Conservation (phyloP, 2,888 invertebrate genomes). For the Harpagoxenus sublaevis region DNA sequence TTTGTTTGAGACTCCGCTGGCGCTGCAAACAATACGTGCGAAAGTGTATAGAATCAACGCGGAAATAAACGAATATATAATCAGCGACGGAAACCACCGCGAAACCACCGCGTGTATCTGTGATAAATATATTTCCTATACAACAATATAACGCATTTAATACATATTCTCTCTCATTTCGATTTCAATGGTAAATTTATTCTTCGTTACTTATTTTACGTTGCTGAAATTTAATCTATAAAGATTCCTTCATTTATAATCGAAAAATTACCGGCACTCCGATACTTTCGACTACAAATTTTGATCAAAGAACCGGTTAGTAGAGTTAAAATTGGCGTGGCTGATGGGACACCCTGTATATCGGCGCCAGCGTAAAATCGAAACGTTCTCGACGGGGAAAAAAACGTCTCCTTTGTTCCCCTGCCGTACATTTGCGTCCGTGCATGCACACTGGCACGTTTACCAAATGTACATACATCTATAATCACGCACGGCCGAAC, state of each 20-base stretch:
- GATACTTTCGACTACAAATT: neutral
- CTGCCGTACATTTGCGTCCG: constrained; percentile 32
- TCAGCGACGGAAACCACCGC: neutral
- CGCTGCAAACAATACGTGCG: neutral
- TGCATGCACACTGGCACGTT: constrained; percentile 41
- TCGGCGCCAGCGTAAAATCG: constrained; percentile 30
- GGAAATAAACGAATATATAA: constrained; percentile 15
- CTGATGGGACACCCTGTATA: neutral
- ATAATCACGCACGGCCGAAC: constrained; percentile 51
- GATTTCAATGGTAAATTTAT: constrained; percentile 1
- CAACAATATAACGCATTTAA: neutral
- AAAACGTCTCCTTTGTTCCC: constrained; percentile 44
- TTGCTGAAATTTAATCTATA: neutral
- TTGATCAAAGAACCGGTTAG: neutral
- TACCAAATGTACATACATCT: constrained; percentile 40
- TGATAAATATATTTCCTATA: neutral
- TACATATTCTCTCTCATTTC: neutral
- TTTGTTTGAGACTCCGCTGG: neutral
- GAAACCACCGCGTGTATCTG: neutral
- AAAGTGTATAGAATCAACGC: neutral
- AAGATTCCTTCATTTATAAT: neutral
- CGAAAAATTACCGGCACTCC: neutral
- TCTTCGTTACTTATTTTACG: neutral
- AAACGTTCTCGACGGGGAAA: constrained; percentile 30
- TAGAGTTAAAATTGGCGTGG: neutral